These are phyloP conservation scores for Oophaga sylvatica DNA, from an alignment of 2,797 vertebrate species.

Conservation along the genomic window DNA sequence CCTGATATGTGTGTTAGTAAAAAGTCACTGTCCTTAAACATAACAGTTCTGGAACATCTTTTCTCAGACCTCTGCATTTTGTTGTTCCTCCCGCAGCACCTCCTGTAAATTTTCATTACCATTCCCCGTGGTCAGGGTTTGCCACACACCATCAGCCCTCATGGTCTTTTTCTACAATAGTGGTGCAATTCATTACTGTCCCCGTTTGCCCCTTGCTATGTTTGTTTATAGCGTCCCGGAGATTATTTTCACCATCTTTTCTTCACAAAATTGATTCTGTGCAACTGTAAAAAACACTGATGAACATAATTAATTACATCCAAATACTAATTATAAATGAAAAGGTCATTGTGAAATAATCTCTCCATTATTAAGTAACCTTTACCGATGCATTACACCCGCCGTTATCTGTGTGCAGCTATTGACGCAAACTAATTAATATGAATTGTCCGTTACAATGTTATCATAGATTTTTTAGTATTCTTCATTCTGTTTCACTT, in stretches of 20 bases:
- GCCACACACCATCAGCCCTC: no score
- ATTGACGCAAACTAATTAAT: background rate
- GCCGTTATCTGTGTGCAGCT: background rate
- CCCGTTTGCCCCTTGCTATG: background rate
- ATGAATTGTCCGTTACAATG: background rate
- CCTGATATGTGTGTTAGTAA: no score
- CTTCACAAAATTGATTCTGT: background rate
- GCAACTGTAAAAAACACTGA: background rate
- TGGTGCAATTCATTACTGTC: background rate
- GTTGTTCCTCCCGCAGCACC: background rate
- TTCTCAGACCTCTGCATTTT: no score
- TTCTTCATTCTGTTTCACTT: background rate
- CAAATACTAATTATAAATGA: slow-evolving; percentile 3
- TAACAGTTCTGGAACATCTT: no score
- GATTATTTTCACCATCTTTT: background rate
- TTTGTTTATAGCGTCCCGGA: background rate
- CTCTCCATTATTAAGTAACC: slow-evolving; percentile 4
- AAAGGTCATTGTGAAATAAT: background rate
- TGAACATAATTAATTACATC: background rate
- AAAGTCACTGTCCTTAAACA: no score
- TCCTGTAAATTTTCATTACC: background rate
- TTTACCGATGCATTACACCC: background rate
- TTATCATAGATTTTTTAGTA: background rate
- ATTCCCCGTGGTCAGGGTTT: no score
- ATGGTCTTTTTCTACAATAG: background rate